Percentiles rank a stretch among this genome's conserved stretches.
Conservation (phyloP, 1,140 invertebrate species). For the Aricia agestis region DNA sequence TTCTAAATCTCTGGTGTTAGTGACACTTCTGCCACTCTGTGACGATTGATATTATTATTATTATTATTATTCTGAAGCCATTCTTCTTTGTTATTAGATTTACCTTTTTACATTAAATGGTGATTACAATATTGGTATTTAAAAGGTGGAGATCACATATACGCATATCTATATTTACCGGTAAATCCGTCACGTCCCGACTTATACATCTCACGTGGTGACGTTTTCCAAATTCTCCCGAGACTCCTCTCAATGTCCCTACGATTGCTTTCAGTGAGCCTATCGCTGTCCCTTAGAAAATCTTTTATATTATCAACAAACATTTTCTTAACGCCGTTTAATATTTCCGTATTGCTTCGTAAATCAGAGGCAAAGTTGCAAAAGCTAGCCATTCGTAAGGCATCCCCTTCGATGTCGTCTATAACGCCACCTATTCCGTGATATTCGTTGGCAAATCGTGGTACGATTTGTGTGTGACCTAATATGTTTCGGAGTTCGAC, state of each 20-base stretch:
- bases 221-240: not conserved
- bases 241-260: not conserved
- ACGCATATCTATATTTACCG: not conserved
- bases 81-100: no score
- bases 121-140: no score
- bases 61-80: no score
- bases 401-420: constrained; percentile 6
- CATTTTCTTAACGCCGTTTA: not conserved
- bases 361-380: not conserved
- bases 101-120: no score
- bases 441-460: constrained; percentile 16
- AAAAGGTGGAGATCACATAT: not conserved
- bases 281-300: not conserved
- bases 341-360: not conserved
- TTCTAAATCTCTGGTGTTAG: no score
- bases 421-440: constrained; percentile 18
- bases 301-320: not conserved
- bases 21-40: no score
- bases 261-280: not conserved
- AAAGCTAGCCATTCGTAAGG: constrained; percentile 5
- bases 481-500: constrained; percentile 17
- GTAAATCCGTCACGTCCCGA: not conserved
- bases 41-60: no score
- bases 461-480: constrained; percentile 19
- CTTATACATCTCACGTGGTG: not conserved